A percentile compares a stretch with the other conserved stretches of the same genome.
These are phyloP conservation scores for Hormaphis cornu DNA, from an alignment of 1,140 invertebrate genomes.

Conservation along the genomic window DNA sequence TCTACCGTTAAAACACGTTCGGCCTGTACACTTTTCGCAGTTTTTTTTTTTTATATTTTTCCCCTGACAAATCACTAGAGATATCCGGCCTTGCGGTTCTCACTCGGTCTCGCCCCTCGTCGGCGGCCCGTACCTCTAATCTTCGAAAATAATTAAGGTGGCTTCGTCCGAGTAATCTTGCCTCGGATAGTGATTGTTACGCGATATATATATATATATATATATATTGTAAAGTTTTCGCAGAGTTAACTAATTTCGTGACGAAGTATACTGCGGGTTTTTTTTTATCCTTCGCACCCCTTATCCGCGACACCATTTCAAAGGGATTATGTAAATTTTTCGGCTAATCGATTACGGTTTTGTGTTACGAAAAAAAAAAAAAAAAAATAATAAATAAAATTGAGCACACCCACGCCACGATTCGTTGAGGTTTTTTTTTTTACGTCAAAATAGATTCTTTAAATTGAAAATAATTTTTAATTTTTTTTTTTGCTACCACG, in stretches of 20 bases:
- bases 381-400: too few species aligned
- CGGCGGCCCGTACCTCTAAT: not conserved
- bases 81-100: not conserved
- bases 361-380: not conserved
- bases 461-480: too few species aligned
- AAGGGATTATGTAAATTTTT: slow-evolving; percentile 23
- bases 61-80: not conserved
- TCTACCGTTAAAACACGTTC: too few species aligned
- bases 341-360: slow-evolving; percentile 5
- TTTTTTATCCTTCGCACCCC: not conserved
- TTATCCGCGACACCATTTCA: not conserved
- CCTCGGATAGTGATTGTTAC: slow-evolving; percentile 14
- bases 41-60: not conserved
- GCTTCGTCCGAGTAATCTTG: slow-evolving; percentile 2
- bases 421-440: not conserved
- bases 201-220: too few species aligned
- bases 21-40: too few species aligned
- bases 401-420: not conserved
- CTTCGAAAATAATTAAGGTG: slow-evolving; percentile 18
- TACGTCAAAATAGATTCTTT: too few species aligned
- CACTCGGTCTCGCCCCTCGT: too few species aligned
- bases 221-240: slow-evolving; percentile 13
- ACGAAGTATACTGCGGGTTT: too few species aligned
- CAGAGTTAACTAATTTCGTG: slow-evolving; percentile 14
- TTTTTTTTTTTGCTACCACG: too few species aligned